Evolutionary conservation across 2,113 vertebrate genomes (phyloP).

Genomic region (Mormyrus lacerda): DNA sequence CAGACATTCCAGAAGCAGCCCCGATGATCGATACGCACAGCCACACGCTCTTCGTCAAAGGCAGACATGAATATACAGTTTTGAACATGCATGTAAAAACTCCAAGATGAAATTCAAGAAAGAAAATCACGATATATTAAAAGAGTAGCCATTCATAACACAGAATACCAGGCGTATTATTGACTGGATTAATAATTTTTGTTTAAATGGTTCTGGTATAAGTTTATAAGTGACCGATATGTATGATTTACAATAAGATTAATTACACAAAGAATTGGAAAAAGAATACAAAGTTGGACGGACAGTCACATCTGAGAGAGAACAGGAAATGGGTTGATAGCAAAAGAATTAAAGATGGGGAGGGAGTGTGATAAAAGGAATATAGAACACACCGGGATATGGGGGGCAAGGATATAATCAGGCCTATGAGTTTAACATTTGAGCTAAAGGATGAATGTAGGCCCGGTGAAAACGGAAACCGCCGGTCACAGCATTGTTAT

Average conservation of each 20-base stretch:
- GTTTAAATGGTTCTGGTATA: background rate
- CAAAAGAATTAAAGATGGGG: background rate
- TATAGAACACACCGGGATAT: background rate
- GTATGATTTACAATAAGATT: constrained; percentile 19
- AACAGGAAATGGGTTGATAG: background rate
- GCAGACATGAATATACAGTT: background rate
- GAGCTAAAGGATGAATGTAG: background rate
- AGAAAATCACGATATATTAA: background rate
- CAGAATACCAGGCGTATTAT: background rate
- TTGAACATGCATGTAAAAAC: background rate
- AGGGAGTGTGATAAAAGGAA: background rate
- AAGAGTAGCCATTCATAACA: background rate
- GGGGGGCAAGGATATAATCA: background rate
- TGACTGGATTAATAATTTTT: background rate
- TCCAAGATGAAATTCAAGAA: background rate
- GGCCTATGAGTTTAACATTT: background rate
- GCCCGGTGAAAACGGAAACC: background rate
- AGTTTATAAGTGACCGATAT: constrained; percentile 17
- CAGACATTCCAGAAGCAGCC: background rate
- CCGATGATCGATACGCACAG: background rate
- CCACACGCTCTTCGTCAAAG: background rate
- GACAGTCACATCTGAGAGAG: constrained; percentile 20
- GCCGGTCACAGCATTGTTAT: background rate
- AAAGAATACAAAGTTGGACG: constrained; percentile 14
- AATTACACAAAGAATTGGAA: constrained; percentile 32